Conservation (phyloP, 2,797 vertebrate genomes). For the Acipenser transmontanus region DNA sequence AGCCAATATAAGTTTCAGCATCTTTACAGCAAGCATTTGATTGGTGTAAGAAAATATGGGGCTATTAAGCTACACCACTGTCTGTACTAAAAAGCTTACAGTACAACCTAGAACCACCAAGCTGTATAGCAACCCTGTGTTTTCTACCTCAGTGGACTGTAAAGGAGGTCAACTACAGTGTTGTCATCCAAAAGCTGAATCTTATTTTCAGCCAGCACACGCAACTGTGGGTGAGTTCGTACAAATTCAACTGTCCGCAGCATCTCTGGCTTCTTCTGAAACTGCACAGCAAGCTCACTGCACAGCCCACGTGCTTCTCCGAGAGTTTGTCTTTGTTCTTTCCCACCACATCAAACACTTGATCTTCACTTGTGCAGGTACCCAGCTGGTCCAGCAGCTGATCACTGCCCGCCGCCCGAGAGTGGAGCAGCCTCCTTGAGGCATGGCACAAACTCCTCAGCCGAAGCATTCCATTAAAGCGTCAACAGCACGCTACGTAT, state of each 20-base stretch:
- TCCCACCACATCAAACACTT: constrained; percentile 75
- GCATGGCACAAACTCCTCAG: constrained; percentile 43
- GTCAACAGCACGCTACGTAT: constrained; percentile 11
- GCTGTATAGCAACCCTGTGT: too few species aligned
- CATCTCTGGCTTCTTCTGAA: constrained; percentile 66
- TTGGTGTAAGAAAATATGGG: too few species aligned
- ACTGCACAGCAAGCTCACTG: constrained; percentile 67
- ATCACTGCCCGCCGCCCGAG: constrained; percentile 50
- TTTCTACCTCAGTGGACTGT: constrained; percentile 69
- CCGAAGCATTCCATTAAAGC: constrained; percentile 57
- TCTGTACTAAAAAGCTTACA: too few species aligned
- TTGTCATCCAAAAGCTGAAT: constrained; percentile 69
- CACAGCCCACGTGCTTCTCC: constrained; percentile 68
- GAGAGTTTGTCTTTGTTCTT: constrained; percentile 73
- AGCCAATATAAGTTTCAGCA: too few species aligned
- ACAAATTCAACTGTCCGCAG: constrained; percentile 49
- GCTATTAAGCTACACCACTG: too few species aligned
- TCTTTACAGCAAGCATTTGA: too few species aligned
- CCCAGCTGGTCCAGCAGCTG: constrained; percentile 66
- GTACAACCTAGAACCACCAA: too few species aligned
- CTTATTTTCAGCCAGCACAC: constrained; percentile 75
- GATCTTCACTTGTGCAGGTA: constrained; percentile 68
- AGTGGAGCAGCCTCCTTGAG: constrained; percentile 46
- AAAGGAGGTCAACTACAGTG: constrained; percentile 68
- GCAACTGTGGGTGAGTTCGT: constrained; percentile 75